Base-by-base conservation (phyloP, 2,888 invertebrate species). In the Idaea aversata region DNA sequence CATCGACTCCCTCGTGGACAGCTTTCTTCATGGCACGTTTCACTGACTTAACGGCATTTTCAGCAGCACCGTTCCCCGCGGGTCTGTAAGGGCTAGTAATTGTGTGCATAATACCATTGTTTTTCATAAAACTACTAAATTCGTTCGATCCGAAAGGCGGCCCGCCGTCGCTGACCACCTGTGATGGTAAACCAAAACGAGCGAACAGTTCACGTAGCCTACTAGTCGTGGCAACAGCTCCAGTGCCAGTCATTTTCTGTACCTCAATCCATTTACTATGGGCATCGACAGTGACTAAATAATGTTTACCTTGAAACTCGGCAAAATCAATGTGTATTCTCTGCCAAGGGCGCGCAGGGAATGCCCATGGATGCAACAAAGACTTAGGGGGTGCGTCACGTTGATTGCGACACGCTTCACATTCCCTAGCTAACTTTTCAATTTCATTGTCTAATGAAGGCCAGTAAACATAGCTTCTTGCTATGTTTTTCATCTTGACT, bases 381-480 rank as follows among this genome's bases (percentile, higher is more conserved):
- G 72, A 62, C 15, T 62, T 71, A 35, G 75, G 72, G 34, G 75
- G 72, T 7, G 74, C 73, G 62, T 72, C 74, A n/a, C 72, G 72
- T 59, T 69, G 66, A 16, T 58, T 36, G 5, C 65, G 67, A 59
- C 75, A 77, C 16, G 75, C 67, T 4, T n/a, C 63, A 57, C 77
- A 77, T 3, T 64, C 61, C 5, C 71, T 61, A 60, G 71, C 64
- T 15, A 71, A 5, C 2, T 62, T 58, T 59, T 77, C 74, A n/a
- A 76, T 67, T 6, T 74, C 70, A 0, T 34, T 16, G 58, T 77
- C 77, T 10, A 76, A 57, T n/a, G 61, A 65, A 5, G 72, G 71
- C 75, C 74, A 76, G 57, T 73, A 77, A 2, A 75, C 71, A 57
- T 72, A 75, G 57, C 63, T 71, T 0, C 74, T 63, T 0, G 72